These are phyloP conservation scores for Autographa pulchrina DNA, from an alignment of 2,888 invertebrate genomes.

Conservation along the genomic window DNA sequence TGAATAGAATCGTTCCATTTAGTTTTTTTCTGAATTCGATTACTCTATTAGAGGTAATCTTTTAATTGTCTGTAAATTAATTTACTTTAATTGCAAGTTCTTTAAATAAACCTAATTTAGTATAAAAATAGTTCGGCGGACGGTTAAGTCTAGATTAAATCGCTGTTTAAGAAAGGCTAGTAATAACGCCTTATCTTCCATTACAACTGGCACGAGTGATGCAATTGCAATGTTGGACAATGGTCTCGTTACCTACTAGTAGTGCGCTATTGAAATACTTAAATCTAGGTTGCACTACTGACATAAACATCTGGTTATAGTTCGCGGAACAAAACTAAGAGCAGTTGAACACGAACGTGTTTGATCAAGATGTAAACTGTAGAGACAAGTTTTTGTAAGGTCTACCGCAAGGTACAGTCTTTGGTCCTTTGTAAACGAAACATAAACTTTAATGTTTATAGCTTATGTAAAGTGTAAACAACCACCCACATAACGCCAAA, in stretches of 20 bases:
- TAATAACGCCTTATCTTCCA: conserved; percentile 34
- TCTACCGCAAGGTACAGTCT: conserved; percentile 14
- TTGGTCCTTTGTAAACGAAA: background rate
- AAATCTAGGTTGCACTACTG: conserved; percentile 31
- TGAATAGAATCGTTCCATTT: background rate
- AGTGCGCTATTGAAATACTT: conserved; percentile 42
- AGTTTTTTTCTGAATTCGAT: background rate
- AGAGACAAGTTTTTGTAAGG: background rate
- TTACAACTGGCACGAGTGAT: conserved; percentile 32
- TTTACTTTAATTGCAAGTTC: background rate
- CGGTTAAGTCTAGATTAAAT: background rate
- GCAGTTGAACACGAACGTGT: background rate
- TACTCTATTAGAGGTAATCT: background rate
- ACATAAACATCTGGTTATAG: conserved; percentile 9
- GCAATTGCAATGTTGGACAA: conserved; percentile 45
- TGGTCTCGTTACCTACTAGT: conserved; percentile 20
- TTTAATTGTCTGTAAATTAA: background rate
- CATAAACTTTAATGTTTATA: background rate
- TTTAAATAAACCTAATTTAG: background rate
- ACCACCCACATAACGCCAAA: conserved; percentile 28
- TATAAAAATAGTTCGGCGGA: background rate
- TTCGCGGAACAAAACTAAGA: background rate
- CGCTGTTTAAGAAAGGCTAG: conserved; percentile 28
- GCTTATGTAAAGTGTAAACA: background rate
- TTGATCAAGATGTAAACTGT: background rate